phyloP scores from a whole-genome alignment of 2,888 invertebrate genomes.

The Ferrisia virgata region DNA sequence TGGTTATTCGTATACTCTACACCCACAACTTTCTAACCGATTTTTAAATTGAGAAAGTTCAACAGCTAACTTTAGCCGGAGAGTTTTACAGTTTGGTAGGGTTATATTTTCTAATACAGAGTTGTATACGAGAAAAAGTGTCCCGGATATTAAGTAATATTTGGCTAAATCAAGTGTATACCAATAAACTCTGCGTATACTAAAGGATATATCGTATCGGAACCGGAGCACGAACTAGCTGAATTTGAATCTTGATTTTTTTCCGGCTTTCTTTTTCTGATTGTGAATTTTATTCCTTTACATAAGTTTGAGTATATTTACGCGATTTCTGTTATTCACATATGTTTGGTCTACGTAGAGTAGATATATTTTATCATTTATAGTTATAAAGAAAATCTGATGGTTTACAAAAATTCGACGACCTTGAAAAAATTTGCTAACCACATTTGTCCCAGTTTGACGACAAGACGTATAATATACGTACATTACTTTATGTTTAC shows the following conservation, averaged over 20 bases:
- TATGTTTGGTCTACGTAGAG: too few species aligned
- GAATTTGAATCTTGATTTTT: neutral
- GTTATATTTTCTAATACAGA: slow-evolving; percentile 43
- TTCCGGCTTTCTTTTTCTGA: neutral
- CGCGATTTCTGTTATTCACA: too few species aligned
- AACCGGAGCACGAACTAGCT: neutral
- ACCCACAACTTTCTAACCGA: slow-evolving; percentile 38
- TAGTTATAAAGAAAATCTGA: too few species aligned
- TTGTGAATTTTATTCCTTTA: neutral
- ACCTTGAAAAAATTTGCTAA: too few species aligned
- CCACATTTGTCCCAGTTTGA: too few species aligned
- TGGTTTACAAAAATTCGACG: too few species aligned
- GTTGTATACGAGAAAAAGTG: slow-evolving; percentile 27
- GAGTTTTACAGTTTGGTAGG: slow-evolving; percentile 32
- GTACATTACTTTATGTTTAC: too few species aligned
- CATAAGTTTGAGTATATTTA: too few species aligned
- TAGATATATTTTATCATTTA: too few species aligned
- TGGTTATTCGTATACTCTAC: slow-evolving; percentile 36
- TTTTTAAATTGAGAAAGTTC: slow-evolving; percentile 46
- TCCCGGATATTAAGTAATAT: neutral
- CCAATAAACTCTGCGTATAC: slow-evolving; percentile 18
- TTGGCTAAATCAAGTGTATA: slow-evolving; percentile 25
- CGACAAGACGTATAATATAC: too few species aligned
- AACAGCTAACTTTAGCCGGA: slow-evolving; percentile 43
- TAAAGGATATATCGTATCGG: too few species aligned